phyloP scores from a whole-genome alignment of 2,888 invertebrate species.

The Hydrotaea cyrtoneurina region DNA sequence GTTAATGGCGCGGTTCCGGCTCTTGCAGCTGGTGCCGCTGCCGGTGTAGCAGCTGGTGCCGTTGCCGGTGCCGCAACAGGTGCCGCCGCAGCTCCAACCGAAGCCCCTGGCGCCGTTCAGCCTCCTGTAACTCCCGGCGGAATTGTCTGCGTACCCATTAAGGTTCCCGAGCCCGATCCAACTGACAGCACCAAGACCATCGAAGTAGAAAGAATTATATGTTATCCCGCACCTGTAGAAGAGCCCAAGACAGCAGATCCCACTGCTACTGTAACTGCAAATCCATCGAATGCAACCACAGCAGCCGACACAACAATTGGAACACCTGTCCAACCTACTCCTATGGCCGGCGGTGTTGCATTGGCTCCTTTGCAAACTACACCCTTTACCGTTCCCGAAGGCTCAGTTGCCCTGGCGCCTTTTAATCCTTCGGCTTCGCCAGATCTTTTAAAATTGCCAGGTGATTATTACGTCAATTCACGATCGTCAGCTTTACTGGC shows the following conservation, averaged over 20 bases:
- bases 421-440: constrained; percentile 69
- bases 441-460: constrained; percentile 76
- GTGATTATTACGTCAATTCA: constrained; percentile 61
- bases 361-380: constrained; percentile 74
- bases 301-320: background rate
- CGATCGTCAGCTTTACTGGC: constrained; percentile 70
- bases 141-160: constrained; percentile 77
- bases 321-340: constrained; percentile 60
- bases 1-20: constrained; percentile 21
- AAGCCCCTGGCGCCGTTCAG: constrained; percentile 60
- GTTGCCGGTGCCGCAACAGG: constrained; percentile 4
- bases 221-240: constrained; percentile 77
- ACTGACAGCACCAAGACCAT: constrained; percentile 77
- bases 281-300: constrained; percentile 32
- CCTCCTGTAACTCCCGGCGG: constrained; percentile 72
- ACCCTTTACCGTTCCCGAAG: constrained; percentile 69
- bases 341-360: constrained; percentile 48
- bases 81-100: constrained; percentile 48
- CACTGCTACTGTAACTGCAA: background rate
- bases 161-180: constrained; percentile 78
- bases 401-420: constrained; percentile 73
- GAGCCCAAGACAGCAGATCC: constrained; percentile 65
- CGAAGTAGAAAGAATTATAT: constrained; percentile 77
- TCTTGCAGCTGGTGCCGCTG: constrained; percentile 42
- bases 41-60: constrained; percentile 23